Conservation (phyloP, 2,888 invertebrate genomes). For the Harpagoxenus sublaevis region DNA sequence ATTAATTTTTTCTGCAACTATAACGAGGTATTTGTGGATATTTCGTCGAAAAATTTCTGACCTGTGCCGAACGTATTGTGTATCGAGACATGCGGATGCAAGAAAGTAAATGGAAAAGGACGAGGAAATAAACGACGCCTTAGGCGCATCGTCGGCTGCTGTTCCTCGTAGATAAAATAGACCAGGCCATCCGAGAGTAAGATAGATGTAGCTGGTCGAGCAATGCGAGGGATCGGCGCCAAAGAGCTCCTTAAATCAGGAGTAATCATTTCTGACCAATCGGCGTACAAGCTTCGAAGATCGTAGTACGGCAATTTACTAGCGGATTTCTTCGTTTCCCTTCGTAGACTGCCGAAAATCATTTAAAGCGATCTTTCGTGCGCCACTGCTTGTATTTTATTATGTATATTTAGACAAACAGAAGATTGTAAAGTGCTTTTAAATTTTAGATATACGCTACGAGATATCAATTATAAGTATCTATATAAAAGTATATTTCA, state of each 20-base stretch:
- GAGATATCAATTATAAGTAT: not conserved
- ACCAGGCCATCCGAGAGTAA: conserved; percentile 65
- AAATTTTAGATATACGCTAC: not conserved
- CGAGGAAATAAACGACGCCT: conserved; percentile 60
- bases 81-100: conserved; percentile 57
- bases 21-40: not conserved
- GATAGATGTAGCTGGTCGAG: conserved; percentile 77
- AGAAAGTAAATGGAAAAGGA: conserved; percentile 51
- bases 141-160: conserved; percentile 77
- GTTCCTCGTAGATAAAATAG: conserved; percentile 83
- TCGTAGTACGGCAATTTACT: conserved; percentile 69
- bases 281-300: conserved; percentile 66
- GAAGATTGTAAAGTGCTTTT: not conserved
- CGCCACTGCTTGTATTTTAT: not conserved
- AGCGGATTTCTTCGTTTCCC: conserved; percentile 50
- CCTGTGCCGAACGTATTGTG: conserved; percentile 31
- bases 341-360: conserved; percentile 7
- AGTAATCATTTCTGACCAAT: conserved; percentile 76
- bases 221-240: conserved; percentile 70
- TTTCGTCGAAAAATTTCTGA: not conserved
- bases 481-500: not conserved
- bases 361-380: conserved; percentile 10
- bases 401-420: not conserved
- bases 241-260: conserved; percentile 75
- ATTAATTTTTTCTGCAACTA: not conserved